Conservation (phyloP, 2,888 invertebrate species). For the Lasius fuliginosus region DNA sequence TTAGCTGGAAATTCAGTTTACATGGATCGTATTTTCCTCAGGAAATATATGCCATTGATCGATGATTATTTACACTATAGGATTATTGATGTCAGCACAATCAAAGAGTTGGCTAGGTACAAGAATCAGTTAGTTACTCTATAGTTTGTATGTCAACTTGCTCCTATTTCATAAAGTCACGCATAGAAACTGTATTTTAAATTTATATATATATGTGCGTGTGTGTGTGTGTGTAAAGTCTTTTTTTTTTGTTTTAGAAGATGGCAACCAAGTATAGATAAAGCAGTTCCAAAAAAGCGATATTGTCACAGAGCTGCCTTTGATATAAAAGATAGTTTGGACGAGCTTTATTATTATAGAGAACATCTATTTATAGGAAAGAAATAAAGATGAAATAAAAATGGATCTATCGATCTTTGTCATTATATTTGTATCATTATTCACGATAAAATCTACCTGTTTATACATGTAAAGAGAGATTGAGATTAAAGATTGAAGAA, state of each 20-base stretch:
- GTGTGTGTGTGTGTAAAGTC: no score
- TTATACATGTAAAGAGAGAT: neutral
- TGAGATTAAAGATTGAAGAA: no score
- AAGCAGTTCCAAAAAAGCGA: slow-evolving; percentile 73
- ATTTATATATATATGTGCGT: neutral
- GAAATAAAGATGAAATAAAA: neutral
- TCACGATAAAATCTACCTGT: neutral
- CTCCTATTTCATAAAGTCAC: neutral
- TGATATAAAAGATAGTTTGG: slow-evolving; percentile 95
- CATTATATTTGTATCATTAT: neutral
- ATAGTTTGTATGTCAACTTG: neutral
- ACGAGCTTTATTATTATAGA: slow-evolving; percentile 94
- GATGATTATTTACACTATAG: slow-evolving; percentile 95
- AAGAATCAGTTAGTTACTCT: neutral
- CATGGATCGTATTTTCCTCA: slow-evolving; percentile 94
- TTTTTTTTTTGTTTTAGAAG: slow-evolving; percentile 79
- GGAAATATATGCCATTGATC: slow-evolving; percentile 93
- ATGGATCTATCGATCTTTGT: neutral
- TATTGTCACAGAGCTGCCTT: slow-evolving; percentile 90
- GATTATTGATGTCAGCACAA: slow-evolving; percentile 96
- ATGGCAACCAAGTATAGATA: slow-evolving; percentile 91
- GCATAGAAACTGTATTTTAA: neutral
- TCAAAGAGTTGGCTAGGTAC: slow-evolving; percentile 92
- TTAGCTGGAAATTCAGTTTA: slow-evolving; percentile 96
- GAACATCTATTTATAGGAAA: slow-evolving; percentile 69